phyloP scores from a whole-genome alignment of 2,888 invertebrate species.

The Hermaeophaga mercurialis region DNA sequence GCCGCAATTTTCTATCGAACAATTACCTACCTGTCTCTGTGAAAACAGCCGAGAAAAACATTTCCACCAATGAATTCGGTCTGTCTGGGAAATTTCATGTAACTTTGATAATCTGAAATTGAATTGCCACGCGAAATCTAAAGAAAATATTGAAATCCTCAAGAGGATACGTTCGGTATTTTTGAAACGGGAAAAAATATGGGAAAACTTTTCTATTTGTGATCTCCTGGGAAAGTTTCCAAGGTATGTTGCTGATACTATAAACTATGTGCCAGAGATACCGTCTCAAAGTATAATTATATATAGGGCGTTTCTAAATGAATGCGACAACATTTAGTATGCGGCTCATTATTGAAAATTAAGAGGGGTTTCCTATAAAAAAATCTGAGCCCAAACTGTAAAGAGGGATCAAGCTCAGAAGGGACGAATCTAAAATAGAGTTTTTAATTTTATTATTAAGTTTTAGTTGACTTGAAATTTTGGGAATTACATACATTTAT shows the following conservation, averaged over 20 bases:
- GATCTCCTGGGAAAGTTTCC: constrained; percentile 19
- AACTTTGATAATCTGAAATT: constrained; percentile 45
- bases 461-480: no score
- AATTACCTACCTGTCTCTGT: constrained; percentile 20
- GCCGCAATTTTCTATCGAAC: constrained; percentile 11
- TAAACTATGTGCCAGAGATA: neutral
- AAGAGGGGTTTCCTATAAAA: no score
- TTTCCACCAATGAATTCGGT: constrained; percentile 18
- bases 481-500: no score
- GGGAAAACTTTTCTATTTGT: constrained; percentile 27
- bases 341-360: no score
- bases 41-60: constrained; percentile 20
- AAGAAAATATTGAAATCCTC: constrained; percentile 44
- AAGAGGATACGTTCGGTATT: constrained; percentile 38
- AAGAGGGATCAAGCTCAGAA: no score
- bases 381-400: no score
- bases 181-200: constrained; percentile 32
- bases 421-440: no score
- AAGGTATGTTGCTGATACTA: constrained; percentile 1
- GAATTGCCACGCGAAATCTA: constrained; percentile 42
- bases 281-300: no score
- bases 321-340: no score
- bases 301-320: no score
- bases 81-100: constrained; percentile 40
- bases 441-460: no score